Conservation (phyloP, 2,888 invertebrate genomes). For the Synergus japonicus region DNA sequence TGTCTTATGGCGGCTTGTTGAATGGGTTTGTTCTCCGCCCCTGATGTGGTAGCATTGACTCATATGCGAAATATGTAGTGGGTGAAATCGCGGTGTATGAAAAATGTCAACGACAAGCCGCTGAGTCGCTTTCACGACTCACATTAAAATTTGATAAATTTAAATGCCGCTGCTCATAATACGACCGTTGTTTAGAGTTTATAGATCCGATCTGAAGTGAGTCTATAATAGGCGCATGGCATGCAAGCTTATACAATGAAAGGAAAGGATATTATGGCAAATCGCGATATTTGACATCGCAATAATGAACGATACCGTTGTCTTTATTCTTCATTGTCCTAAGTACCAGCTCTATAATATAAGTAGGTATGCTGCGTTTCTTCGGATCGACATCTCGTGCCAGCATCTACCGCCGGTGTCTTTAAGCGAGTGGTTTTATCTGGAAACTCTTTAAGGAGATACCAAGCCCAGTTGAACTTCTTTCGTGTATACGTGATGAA, state of each 20-base stretch:
- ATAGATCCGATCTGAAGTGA: slow-evolving; percentile 21
- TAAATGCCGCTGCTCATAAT: slow-evolving; percentile 20
- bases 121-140: slow-evolving; percentile 38
- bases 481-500: slow-evolving; percentile 8
- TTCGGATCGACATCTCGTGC: slow-evolving; percentile 6
- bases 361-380: background rate
- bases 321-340: slow-evolving; percentile 34
- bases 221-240: background rate
- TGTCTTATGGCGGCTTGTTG: background rate
- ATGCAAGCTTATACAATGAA: background rate
- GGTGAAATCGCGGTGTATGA: slow-evolving; percentile 35
- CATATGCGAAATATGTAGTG: slow-evolving; percentile 18
- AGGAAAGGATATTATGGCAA: slow-evolving; percentile 29
- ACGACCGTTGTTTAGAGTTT: slow-evolving; percentile 7
- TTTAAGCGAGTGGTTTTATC: slow-evolving; percentile 12
- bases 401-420: background rate
- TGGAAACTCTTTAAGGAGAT: slow-evolving; percentile 30
- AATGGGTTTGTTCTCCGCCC: background rate
- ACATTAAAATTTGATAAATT: slow-evolving; percentile 41
- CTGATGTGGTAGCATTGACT: slow-evolving; percentile 7
- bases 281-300: slow-evolving; percentile 37
- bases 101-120: slow-evolving; percentile 20
- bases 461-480: slow-evolving; percentile 33
- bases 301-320: slow-evolving; percentile 25
- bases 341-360: background rate